Conservation (phyloP, 2,113 vertebrate species). For the Acanthisitta chloris region DNA sequence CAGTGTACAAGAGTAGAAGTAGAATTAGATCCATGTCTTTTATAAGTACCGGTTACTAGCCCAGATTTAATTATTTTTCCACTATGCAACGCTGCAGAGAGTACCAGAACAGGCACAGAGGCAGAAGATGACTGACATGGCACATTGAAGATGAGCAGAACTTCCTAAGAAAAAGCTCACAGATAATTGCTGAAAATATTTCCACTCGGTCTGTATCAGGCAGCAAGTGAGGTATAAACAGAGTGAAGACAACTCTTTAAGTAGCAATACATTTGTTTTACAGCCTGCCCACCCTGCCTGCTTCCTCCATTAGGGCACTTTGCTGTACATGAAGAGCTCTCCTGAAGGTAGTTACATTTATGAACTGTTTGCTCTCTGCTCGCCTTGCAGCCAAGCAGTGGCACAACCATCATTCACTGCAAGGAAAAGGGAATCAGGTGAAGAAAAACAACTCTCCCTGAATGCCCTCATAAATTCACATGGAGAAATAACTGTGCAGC, state of each 20-base stretch:
- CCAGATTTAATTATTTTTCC: background rate
- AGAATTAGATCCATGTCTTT: background rate
- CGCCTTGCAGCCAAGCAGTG: background rate
- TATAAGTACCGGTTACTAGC: background rate
- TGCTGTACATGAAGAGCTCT: slow-evolving; percentile 12
- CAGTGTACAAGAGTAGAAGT: background rate
- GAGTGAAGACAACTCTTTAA: background rate
- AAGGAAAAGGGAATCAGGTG: background rate
- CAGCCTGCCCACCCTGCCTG: background rate
- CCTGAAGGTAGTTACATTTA: slow-evolving; percentile 35
- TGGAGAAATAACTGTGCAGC: background rate
- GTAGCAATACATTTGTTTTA: slow-evolving; percentile 34
- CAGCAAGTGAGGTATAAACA: background rate
- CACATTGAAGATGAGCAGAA: background rate
- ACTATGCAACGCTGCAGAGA: background rate
- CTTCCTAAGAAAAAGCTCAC: background rate
- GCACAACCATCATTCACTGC: background rate
- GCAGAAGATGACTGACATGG: background rate
- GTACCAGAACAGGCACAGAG: background rate
- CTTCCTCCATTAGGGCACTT: background rate
- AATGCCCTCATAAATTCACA: slow-evolving; percentile 15
- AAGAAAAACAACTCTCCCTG: slow-evolving; percentile 22
- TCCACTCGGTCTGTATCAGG: background rate
- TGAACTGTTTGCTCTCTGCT: slow-evolving; percentile 31
- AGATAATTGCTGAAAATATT: background rate